Conservation (phyloP, 1,140 invertebrate genomes). For the Trichogramma pretiosum region DNA sequence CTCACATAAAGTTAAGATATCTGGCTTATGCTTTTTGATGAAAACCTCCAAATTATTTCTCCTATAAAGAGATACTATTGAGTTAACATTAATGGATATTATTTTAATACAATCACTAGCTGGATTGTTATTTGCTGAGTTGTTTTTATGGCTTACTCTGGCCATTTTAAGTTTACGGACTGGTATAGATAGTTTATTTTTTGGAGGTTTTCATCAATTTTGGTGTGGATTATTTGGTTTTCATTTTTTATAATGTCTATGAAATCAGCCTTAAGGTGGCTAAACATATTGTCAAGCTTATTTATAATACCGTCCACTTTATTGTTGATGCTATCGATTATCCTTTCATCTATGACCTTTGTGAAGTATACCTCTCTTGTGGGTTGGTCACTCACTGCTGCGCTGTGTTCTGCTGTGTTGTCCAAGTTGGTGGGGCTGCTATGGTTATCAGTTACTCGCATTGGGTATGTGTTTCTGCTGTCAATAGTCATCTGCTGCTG, state of each 20-base stretch:
- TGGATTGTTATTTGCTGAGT: no score
- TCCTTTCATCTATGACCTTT: neutral
- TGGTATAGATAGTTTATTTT: no score
- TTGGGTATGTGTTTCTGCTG: no score
- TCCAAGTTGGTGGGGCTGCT: neutral
- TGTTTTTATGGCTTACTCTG: constrained; percentile 5
- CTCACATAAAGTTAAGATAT: constrained; percentile 12
- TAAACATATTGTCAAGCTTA: neutral
- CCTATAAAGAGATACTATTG: constrained; percentile 6
- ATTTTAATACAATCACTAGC: no score
- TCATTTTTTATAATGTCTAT: neutral
- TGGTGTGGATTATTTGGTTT: no score
- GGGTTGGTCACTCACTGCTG: neutral
- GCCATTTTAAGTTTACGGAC: no score
- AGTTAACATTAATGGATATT: constrained; percentile 19
- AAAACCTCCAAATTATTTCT: constrained; percentile 4
- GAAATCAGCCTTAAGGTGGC: neutral
- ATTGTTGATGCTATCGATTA: neutral
- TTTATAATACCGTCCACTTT: neutral
- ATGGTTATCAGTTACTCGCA: no score
- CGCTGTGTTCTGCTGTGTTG: neutral
- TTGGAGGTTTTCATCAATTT: no score
- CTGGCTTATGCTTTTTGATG: constrained; percentile 4
- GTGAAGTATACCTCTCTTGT: neutral
- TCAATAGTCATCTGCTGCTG: neutral